Conservation (phyloP, 2,888 invertebrate genomes). For the Sipha maydis region DNA sequence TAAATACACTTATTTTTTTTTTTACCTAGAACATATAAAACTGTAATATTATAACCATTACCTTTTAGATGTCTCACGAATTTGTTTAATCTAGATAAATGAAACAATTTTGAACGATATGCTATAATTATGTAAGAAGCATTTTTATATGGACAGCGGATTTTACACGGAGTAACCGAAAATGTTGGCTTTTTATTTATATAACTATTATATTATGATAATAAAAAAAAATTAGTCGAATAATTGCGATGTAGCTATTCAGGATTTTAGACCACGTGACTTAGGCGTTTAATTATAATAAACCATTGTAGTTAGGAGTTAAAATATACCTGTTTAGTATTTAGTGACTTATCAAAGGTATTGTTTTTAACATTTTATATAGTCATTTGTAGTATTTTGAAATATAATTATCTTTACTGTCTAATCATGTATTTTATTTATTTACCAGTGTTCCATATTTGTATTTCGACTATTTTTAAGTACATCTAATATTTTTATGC, state of each 20-base stretch:
- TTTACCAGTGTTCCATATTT: too few relatives aligned
- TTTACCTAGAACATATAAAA: not conserved
- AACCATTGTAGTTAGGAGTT: conserved; percentile 24
- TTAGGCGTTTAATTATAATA: not conserved
- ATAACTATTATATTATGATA: not conserved
- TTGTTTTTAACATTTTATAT: conserved; percentile 36
- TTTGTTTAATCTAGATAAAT: not conserved
- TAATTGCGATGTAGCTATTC: not conserved
- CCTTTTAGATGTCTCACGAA: conserved; percentile 5
- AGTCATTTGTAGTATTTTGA: conserved; percentile 41
- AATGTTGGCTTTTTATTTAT: conserved; percentile 38
- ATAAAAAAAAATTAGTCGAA: not conserved
- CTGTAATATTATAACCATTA: not conserved
- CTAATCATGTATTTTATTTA: conserved; percentile 18
- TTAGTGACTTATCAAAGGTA: not conserved
- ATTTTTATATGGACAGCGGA: not conserved
- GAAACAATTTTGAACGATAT: not conserved
- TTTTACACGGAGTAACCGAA: conserved; percentile 9
- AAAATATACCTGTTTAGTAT: conserved; percentile 15
- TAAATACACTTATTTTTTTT: not conserved
- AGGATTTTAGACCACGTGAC: not conserved
- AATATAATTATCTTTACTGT: conserved; percentile 52
- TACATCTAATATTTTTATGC: too few relatives aligned
- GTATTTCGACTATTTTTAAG: too few relatives aligned
- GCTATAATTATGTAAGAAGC: not conserved